Evolutionary conservation across 2,888 invertebrate genomes (phyloP), one percentile per base, ranked within the genome.

Genomic region (Eilema caniola): DNA sequence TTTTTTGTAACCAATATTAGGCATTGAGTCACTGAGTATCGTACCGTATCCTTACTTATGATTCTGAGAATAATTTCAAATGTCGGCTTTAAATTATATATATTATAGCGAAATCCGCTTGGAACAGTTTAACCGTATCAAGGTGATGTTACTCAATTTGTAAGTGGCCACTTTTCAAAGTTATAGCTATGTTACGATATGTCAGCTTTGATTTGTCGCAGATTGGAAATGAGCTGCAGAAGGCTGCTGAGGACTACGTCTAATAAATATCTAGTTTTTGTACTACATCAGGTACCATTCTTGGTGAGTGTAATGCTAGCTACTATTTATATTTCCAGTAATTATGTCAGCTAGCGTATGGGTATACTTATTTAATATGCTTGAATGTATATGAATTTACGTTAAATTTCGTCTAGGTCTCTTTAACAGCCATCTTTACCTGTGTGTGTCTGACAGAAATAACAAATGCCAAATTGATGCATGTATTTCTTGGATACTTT

Each of bases 61-160:
- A 59, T 59, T 25, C 28, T 59, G 24, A 25, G 59, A 59, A 59
- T 28, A 28, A 25, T 28, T 24, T 59, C 14, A 59, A 59, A 59
- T 25, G 28, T 59, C 59, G 59, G 16, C 24, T 24, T 20, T 23
- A 33, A 23, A 59, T 37, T n/a, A 66, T 24, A 23, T 66, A 37
- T 31, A 31, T 31, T 31, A 56, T 61, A 61, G 56, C 57, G 56
- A 57, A 57, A 31, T 65, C 53, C 23, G 56, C 65, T 65, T 16
- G 10, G 12, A 53, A 57, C 65, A 56, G 56, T 65, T 65, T 11
- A 33, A n/a, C 28, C 53, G 65, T 65, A 56, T 56, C 56, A 65
- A 65, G 56, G 47, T 14, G 31, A 12, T 65, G 47, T 65, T 65
- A 33, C 65, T 57, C 57, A 33, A 65, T 11, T 41, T 10, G 57